phyloP scores from a whole-genome alignment of 2,888 invertebrate genomes.

The Philereme vetulata region DNA sequence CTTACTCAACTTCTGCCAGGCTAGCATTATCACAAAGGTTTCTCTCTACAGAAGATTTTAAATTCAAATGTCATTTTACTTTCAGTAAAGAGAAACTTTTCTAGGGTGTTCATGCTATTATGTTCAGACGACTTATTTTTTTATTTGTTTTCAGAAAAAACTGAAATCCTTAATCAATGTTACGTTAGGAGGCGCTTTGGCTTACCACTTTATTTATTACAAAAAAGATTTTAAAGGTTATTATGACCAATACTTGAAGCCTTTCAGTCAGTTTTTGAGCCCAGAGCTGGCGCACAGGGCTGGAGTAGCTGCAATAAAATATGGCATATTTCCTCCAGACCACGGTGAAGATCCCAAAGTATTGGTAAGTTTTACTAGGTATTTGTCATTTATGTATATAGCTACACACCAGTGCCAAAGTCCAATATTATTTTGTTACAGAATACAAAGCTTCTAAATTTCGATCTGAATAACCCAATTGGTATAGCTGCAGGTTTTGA shows the following conservation, averaged over 20 bases:
- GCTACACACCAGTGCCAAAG: neutral
- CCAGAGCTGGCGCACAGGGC: slow-evolving; percentile 93
- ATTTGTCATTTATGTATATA: too few relatives aligned
- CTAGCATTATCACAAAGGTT: too few relatives aligned
- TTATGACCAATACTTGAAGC: slow-evolving; percentile 89
- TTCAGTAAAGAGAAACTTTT: too few relatives aligned
- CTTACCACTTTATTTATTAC: slow-evolving; percentile 87
- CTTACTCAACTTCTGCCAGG: too few relatives aligned
- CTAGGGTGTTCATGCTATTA: too few relatives aligned
- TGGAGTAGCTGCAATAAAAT: slow-evolving; percentile 90
- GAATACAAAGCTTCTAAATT: slow-evolving; percentile 88
- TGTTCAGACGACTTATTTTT: neutral
- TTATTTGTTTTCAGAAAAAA: slow-evolving; percentile 82
- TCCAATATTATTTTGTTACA: slow-evolving; percentile 57
- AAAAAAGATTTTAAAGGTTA: slow-evolving; percentile 91
- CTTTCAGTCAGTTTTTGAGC: slow-evolving; percentile 86
- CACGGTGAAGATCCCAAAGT: slow-evolving; percentile 84
- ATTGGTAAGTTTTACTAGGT: slow-evolving; percentile 79
- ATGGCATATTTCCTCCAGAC: slow-evolving; percentile 87
- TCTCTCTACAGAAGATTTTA: too few relatives aligned
- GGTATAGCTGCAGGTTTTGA: slow-evolving; percentile 99
- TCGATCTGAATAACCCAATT: slow-evolving; percentile 92
- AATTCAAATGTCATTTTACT: too few relatives aligned
- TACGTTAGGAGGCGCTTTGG: slow-evolving; percentile 85
- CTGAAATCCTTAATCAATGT: slow-evolving; percentile 86